phyloP scores from a whole-genome alignment of 2,797 vertebrate genomes.

The Spinibarbus caldwelli region DNA sequence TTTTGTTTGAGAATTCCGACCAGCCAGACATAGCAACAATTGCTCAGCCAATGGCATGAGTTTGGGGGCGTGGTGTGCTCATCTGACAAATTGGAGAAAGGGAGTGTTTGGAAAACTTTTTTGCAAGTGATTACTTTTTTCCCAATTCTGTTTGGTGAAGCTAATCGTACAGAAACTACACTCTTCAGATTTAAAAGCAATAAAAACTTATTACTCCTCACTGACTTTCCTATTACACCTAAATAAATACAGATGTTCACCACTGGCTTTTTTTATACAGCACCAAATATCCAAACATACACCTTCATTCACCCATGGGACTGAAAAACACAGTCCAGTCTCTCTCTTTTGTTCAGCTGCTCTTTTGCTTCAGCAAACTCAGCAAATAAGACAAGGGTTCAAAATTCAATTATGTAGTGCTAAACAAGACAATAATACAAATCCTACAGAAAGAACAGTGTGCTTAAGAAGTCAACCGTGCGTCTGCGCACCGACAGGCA shows the following conservation, averaged over 20 bases:
- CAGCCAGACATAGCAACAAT: background rate
- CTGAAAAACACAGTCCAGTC: slow-evolving; percentile 52
- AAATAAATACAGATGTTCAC: slow-evolving; percentile 48
- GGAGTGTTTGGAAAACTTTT: background rate
- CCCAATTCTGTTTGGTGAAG: background rate
- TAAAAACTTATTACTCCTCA: background rate
- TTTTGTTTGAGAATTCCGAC: too few species aligned
- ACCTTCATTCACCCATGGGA: slow-evolving; percentile 60
- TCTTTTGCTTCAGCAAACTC: slow-evolving; percentile 49
- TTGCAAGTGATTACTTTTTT: background rate
- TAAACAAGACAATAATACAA: slow-evolving; percentile 62
- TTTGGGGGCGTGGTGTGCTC: too few species aligned
- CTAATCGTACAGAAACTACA: background rate
- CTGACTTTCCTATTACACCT: slow-evolving; percentile 13
- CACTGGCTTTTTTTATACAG: slow-evolving; percentile 19
- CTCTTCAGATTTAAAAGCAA: background rate
- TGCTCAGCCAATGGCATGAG: background rate
- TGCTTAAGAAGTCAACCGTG: slow-evolving; percentile 48
- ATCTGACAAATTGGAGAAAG: too few species aligned
- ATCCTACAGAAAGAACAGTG: slow-evolving; percentile 51
- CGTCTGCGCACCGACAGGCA: slow-evolving; percentile 12
- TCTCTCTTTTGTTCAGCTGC: slow-evolving; percentile 50
- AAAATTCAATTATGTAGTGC: slow-evolving; percentile 57
- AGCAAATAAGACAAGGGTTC: slow-evolving; percentile 52
- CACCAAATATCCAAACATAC: slow-evolving; percentile 36